Evolutionary conservation across 1,140 invertebrate genomes (phyloP), one percentile per base, ranked within the genome.

Genomic region (Drosophila teissieri): DNA sequence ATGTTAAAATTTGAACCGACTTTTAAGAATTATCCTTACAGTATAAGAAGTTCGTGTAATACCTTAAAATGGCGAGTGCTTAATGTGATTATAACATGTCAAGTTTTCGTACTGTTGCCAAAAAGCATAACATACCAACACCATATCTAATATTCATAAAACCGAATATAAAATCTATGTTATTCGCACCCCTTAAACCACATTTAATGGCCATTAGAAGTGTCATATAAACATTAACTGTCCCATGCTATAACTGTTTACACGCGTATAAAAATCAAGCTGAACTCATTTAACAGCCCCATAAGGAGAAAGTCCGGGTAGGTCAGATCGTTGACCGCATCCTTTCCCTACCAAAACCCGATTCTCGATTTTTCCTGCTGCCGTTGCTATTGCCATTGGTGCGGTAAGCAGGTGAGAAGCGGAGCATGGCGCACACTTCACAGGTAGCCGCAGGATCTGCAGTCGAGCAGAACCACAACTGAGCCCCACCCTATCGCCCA

Each of bases 391-490:
- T 42, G 61, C 56, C 64, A 39, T 70, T n/a, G 36, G 44, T 70
- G 68, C 49, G 56, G 60, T 57, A 39, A 73, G 61, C 77, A 62
- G 77, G 73, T 77, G 57, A 68, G 60, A 75, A 52, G 51, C 44
- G 45, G 52, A 73, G 58, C 58, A 56, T 42, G 55, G 60, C 49
- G 51, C 49, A 58, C 75, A 52, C 79, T 67, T 74, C 42, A 49
- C 45, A 55, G 34, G 37, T 46, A 77, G 61, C 79, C 54, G 36
- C 73, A 67, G 53, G 40, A 69, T 56, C 42, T 49, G 54, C 53
- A 77, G 49, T 54, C 61, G 37, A 44, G 73, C 48, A 60, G 40
- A 69, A 60, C 64, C 64, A 46, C 56, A 45, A 42, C 58, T 70
- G 65, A 56, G 46, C 49, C 52, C 60, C 34, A 37, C 17, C 42